These are phyloP conservation scores for Epirrhoe tristata DNA, from an alignment of 2,888 invertebrate genomes.

Conservation along the genomic window DNA sequence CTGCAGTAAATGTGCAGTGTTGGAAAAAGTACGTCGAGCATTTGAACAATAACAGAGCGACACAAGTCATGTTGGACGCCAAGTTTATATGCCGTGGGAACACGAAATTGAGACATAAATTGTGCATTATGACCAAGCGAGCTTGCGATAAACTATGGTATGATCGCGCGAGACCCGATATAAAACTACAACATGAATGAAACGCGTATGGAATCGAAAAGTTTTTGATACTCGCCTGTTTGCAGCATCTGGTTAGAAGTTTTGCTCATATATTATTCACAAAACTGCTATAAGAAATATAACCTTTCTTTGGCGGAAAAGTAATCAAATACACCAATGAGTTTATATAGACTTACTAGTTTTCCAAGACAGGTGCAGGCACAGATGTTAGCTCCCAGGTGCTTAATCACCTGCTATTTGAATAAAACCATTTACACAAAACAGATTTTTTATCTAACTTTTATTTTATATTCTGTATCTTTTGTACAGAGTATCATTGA, in stretches of 20 bases:
- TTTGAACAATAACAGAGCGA: constrained; percentile 22
- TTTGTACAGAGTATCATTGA: too few relatives aligned
- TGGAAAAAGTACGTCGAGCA: constrained; percentile 8
- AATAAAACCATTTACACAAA: constrained; percentile 12
- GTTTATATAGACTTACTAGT: constrained; percentile 6
- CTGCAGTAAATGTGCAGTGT: constrained; percentile 6
- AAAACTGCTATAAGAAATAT: not conserved
- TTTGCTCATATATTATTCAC: constrained; percentile 6
- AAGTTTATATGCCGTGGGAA: constrained; percentile 46
- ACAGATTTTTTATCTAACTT: constrained; percentile 11
- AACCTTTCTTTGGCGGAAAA: not conserved
- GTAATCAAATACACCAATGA: constrained; percentile 3
- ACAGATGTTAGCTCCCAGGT: constrained; percentile 27
- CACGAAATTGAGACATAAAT: constrained; percentile 55
- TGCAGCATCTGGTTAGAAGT: constrained; percentile 5
- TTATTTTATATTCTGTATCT: constrained; percentile 6
- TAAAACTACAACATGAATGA: constrained; percentile 22
- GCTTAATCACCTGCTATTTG: constrained; percentile 29
- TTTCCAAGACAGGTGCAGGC: constrained; percentile 24
- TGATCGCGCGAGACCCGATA: constrained; percentile 40
- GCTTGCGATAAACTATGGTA: constrained; percentile 40
- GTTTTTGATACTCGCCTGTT: constrained; percentile 18
- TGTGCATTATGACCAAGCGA: constrained; percentile 39
- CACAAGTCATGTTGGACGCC: constrained; percentile 41
- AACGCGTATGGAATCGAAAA: constrained; percentile 31